These are phyloP conservation scores for Dasyurus viverrinus DNA, from an alignment of 2,113 vertebrate genomes.

Conservation along the genomic window DNA sequence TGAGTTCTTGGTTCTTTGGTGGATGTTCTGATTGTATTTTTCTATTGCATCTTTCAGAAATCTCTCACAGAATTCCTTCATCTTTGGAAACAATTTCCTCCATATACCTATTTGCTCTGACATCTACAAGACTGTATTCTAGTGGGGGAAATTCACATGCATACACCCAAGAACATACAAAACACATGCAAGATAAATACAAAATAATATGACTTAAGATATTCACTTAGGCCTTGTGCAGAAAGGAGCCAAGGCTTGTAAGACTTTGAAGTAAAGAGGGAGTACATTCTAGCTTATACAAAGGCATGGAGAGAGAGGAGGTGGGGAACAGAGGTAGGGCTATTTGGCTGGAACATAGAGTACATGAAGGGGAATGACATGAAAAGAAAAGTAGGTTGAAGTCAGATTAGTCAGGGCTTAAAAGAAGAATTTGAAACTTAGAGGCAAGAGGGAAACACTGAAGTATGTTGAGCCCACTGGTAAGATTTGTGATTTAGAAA, in stretches of 20 bases:
- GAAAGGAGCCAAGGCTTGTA: not conserved
- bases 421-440: too few relatives aligned
- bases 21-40: constrained; percentile 32
- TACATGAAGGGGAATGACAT: too few relatives aligned
- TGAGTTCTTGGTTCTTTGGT: constrained; percentile 60
- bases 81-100: not conserved
- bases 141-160: not conserved
- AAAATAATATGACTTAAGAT: not conserved
- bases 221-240: not conserved
- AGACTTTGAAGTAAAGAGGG: not conserved
- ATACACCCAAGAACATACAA: not conserved
- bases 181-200: not conserved
- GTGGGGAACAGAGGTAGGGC: not conserved
- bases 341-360: not conserved
- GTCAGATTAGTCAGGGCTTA: too few relatives aligned
- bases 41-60: not conserved
- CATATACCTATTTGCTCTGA: not conserved
- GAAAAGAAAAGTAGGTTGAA: too few relatives aligned
- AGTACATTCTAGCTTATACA: not conserved
- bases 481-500: too few relatives aligned
- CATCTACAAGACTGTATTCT: not conserved
- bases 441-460: too few relatives aligned
- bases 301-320: not conserved
- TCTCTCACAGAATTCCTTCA: constrained; percentile 27
- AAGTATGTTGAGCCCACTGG: too few relatives aligned